These are phyloP conservation scores for Ispidina picta DNA, from an alignment of 2,797 vertebrate genomes.

Conservation along the genomic window DNA sequence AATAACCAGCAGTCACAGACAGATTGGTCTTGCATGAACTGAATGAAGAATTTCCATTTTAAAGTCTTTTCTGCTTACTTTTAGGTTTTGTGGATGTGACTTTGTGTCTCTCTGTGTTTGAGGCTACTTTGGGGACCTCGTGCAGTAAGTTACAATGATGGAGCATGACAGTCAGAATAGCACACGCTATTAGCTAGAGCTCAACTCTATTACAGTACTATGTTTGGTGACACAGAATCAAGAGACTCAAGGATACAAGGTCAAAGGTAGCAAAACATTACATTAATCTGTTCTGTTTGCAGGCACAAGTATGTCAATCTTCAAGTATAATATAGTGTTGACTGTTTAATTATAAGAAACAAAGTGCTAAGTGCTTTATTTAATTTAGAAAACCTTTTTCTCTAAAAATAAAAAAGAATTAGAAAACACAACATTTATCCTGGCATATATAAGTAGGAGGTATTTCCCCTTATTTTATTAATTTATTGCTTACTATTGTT, in stretches of 20 bases:
- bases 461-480: constrained; percentile 53
- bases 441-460: not conserved
- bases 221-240: constrained; percentile 86
- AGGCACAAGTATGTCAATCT: constrained; percentile 75
- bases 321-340: constrained; percentile 73
- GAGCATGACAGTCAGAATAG: constrained; percentile 89
- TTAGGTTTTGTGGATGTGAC: constrained; percentile 72
- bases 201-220: constrained; percentile 86
- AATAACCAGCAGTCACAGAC: constrained; percentile 32
- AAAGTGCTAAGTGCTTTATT: constrained; percentile 47
- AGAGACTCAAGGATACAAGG: constrained; percentile 87
- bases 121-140: constrained; percentile 83
- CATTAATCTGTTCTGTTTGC: constrained; percentile 86
- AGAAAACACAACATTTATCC: not conserved
- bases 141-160: constrained; percentile 88
- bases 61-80: constrained; percentile 71
- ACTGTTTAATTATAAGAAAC: constrained; percentile 80
- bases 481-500: constrained; percentile 1
- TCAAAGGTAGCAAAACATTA: constrained; percentile 90
- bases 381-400: not conserved
- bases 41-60: constrained; percentile 75
- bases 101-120: constrained; percentile 69
- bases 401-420: not conserved
- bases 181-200: constrained; percentile 86
- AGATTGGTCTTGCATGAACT: constrained; percentile 53